A percentile compares a stretch with the other conserved stretches of the same genome.
Evolutionary conservation across 2,888 invertebrate genomes (phyloP).

Genomic region (Sicus ferrugineus): DNA sequence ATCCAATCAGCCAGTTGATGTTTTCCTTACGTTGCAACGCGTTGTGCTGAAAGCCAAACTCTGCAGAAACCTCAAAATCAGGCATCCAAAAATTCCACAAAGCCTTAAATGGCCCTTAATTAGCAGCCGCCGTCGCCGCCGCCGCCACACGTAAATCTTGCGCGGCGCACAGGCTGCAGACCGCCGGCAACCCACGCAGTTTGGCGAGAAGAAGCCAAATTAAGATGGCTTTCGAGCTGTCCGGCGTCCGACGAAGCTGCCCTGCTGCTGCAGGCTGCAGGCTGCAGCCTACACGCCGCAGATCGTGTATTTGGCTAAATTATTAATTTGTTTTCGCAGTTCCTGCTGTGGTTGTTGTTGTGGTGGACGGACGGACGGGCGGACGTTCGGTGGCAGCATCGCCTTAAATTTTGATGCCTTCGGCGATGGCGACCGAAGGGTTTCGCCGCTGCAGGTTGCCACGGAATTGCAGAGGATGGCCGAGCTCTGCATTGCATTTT

Average conservation of each 20-base stretch:
- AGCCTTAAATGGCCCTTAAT: neutral
- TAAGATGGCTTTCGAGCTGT: neutral
- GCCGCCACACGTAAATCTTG: too few species aligned
- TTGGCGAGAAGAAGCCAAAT: too few species aligned
- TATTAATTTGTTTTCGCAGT: too few species aligned
- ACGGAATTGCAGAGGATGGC: constrained; percentile 36
- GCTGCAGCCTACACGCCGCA: neutral
- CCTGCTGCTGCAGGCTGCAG: neutral
- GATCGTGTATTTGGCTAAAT: neutral
- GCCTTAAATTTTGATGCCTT: neutral
- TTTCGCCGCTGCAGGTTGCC: constrained; percentile 43
- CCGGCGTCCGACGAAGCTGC: neutral
- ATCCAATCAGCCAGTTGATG: too few species aligned
- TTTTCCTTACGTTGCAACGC: too few species aligned
- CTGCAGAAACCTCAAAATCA: too few species aligned
- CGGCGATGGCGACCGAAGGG: neutral
- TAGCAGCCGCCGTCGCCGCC: neutral
- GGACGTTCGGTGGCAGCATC: too few species aligned
- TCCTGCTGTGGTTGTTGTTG: too few species aligned
- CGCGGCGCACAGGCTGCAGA: too few species aligned
- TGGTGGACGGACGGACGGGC: too few species aligned
- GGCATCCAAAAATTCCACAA: neutral
- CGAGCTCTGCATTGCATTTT: too few species aligned
- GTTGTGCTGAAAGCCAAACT: too few species aligned
- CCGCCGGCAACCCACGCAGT: neutral